Base-by-base conservation (phyloP, 1,140 invertebrate genomes). In the Penaeus chinensis region DNA sequence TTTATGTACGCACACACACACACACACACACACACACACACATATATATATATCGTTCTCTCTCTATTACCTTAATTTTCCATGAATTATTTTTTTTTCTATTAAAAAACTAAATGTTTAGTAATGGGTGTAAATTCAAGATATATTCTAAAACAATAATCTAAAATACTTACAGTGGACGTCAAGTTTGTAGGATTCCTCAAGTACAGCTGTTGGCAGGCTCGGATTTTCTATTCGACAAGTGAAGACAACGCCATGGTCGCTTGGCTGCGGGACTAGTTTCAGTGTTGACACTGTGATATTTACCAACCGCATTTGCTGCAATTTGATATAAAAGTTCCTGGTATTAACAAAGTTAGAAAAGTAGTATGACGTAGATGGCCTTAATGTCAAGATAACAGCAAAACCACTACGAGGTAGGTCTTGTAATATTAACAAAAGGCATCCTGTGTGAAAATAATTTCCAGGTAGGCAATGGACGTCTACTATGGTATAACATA, bases 181-280 rank as follows among this genome's bases (percentile, higher is more conserved):
- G 92, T 97, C 95, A 91, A 98, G 94, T 92, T 96, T 95, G 95
- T 95, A 96, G 82, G 94, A 95, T 90, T 96, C 95, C 92, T 96
- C 95, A 89, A 96, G 93, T 47, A 95, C 95, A 24, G 95, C 95
- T 90, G 96, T 94, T 10, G 94, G 94, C 90, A 97, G 94, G 88
- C 94, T 93, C 19, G 95, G 94, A 90, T 96, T 96, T 81, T 95
- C 94, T 4, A 95, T 96, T 89, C 95, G 93, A 91, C 97, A 98
- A 32, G 96, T 96, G 42, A 97, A 93, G 90, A 95, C 95, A 92
- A 96, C 95, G 77, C 96, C 96, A 74, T 95, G 95, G 91, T 98
- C 96, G 90, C 96, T 82, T 2, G 89, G 89, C 42, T 87, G 81
- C 1, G 89, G 87, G 4, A 79, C 66, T 0, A 90, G 18, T 18